These are phyloP conservation scores for Lordiphosa stackelbergi DNA, from an alignment of 1,140 invertebrate genomes.

Conservation along the genomic window DNA sequence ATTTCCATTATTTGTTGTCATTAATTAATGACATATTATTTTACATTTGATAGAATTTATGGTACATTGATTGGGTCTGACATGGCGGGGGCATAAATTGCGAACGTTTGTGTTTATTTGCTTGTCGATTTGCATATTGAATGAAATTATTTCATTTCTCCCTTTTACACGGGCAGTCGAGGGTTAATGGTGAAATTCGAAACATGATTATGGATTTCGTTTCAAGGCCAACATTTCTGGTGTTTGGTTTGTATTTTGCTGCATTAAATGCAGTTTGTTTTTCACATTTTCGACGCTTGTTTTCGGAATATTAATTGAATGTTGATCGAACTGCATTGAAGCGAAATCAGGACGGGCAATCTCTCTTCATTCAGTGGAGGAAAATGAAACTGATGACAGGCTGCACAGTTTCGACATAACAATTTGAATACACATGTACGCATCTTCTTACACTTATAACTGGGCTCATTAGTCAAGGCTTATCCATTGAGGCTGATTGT, in stretches of 20 bases:
- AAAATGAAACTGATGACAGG: no score
- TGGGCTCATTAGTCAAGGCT: no score
- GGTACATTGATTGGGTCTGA: conserved; percentile 20
- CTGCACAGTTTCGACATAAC: no score
- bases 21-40: conserved; percentile 39
- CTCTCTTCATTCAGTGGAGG: no score
- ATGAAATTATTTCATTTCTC: conserved; percentile 1
- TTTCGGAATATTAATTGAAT: conserved; percentile 3
- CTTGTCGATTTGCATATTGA: conserved; percentile 7
- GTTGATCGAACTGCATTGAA: conserved; percentile 8
- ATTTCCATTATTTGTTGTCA: conserved; percentile 32
- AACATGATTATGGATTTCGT: conserved; percentile 1
- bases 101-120: background rate
- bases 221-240: background rate
- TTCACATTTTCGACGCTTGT: background rate
- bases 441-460: no score
- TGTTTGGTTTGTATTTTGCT: background rate
- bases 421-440: no score
- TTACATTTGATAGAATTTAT: conserved; percentile 21
- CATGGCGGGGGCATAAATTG: conserved; percentile 15
- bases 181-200: background rate
- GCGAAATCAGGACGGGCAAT: no score
- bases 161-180: background rate
- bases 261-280: background rate
- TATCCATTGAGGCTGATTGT: no score